Conservation (phyloP, 92 coral and sea anemone genomes). For the Zoanthus gigantus region DNA sequence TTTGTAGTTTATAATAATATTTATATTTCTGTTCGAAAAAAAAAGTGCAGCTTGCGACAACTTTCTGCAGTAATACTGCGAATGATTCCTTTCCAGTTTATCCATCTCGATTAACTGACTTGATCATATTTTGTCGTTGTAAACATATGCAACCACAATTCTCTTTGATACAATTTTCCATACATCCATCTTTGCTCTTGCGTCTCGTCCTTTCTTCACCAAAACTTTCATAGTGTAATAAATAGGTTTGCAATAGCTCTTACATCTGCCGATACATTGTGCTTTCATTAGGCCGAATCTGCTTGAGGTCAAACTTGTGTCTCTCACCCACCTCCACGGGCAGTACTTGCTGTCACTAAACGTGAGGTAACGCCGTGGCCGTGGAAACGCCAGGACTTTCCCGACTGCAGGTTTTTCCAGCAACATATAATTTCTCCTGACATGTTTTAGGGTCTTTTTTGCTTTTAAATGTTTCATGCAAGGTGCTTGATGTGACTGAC, state of each 20-base stretch:
- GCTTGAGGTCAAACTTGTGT: slow-evolving; percentile 1
- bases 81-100: neutral
- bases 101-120: neutral
- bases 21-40: neutral
- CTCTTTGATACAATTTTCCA: neutral
- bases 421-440: slow-evolving; percentile 11
- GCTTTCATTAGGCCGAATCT: neutral
- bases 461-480: slow-evolving; percentile 4
- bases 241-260: slow-evolving; percentile 27
- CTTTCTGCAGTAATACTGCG: neutral
- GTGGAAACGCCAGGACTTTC: slow-evolving; percentile 9
- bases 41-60: neutral
- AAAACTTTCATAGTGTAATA: slow-evolving; percentile 17
- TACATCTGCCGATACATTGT: slow-evolving; percentile 19
- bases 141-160: slow-evolving; percentile 10
- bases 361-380: slow-evolving; percentile 29
- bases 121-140: neutral
- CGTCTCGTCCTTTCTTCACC: slow-evolving; percentile 22
- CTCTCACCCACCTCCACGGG: slow-evolving; percentile 36
- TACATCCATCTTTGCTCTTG: slow-evolving; percentile 17
- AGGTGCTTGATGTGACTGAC: slow-evolving; percentile 26
- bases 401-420: slow-evolving; percentile 4
- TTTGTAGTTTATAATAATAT: too few species aligned
- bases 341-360: slow-evolving; percentile 20
- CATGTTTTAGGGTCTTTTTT: neutral